Evolutionary conservation across 2,797 vertebrate genomes (phyloP).

Genomic region (Ceryle rudis): DNA sequence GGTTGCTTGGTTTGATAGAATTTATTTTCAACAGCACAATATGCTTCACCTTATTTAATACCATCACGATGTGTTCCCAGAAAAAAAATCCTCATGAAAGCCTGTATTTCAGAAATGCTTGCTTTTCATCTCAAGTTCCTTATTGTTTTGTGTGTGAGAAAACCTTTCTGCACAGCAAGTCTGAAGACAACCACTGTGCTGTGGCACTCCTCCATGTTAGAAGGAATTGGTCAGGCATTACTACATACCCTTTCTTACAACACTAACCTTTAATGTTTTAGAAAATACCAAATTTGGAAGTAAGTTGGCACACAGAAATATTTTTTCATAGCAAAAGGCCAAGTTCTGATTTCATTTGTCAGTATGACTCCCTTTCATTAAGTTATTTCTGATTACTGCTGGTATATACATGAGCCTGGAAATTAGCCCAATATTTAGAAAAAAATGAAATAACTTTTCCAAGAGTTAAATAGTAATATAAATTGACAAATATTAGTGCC

Average conservation of each 20-base stretch:
- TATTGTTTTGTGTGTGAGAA: background rate
- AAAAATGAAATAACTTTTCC: background rate
- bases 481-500: background rate
- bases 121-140: background rate
- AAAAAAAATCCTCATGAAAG: background rate
- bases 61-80: background rate
- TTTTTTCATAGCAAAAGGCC: background rate
- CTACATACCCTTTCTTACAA: background rate
- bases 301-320: background rate
- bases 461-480: background rate
- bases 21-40: background rate
- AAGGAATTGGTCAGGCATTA: background rate
- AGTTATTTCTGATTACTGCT: background rate
- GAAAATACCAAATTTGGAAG: background rate
- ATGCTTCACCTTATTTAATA: slow-evolving; percentile 15
- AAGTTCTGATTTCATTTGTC: background rate
- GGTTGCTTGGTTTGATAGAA: background rate
- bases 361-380: background rate
- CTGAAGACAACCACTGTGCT: background rate
- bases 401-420: background rate
- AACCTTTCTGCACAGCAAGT: background rate
- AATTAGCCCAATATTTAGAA: background rate
- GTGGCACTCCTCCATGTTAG: background rate
- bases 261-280: background rate
- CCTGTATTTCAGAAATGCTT: slow-evolving; percentile 2